Base-by-base conservation (phyloP, 2,113 vertebrate species). In the rabbit (Oryctolagus cuniculus) region DNA sequence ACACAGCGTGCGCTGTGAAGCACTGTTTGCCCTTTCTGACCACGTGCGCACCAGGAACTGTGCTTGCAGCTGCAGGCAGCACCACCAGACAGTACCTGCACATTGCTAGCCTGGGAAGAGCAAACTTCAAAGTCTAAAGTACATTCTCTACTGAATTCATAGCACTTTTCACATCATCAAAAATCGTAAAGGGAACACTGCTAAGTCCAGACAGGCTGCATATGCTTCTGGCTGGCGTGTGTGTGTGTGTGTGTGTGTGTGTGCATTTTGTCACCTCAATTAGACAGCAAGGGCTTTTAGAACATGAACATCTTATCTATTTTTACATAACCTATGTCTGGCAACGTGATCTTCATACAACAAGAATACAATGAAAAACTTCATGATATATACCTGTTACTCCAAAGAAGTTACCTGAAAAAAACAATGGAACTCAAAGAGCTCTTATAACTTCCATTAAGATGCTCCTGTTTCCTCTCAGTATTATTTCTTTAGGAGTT, bases 371-470 rank as follows among this genome's bases (percentile, higher is more conserved):
- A 36, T 64, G 58, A 72, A 78, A 84, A 38, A 82, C 8, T 36
- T 11, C 6, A 34, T 63, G 38, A 19, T 55, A 36, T 10, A 74
- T 66, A 15, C 61, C 61, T 55, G 5, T 55, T 86, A 74, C 6
- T 49, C 55, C n/a, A 55, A 89, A 77, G 12, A 36, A 75, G 86
- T 77, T 67, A 93, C 12, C 55, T 31, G 12, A 82, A 96, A 64
- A 64, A 79, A 25, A 75, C 4, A 70, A n/a, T 34, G 25, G 15
- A 92, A 80, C 44, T 85, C 72, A 55, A 66, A 67, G 22, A 24
- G 55, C 51, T 87, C 64, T 64, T 36, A 24, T 19, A 80, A 93
- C n/a, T 91, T n/a, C 24, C 44, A 77, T 5, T 93, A 75, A 10
- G n/a, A 66, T 15, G 84, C 29, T 75, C 70, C 16, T 67, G 17